Percentiles rank a stretch among this genome's conserved stretches.
Conservation (phyloP, 1,140 invertebrate genomes). For the Rhagoletis pomonella region DNA sequence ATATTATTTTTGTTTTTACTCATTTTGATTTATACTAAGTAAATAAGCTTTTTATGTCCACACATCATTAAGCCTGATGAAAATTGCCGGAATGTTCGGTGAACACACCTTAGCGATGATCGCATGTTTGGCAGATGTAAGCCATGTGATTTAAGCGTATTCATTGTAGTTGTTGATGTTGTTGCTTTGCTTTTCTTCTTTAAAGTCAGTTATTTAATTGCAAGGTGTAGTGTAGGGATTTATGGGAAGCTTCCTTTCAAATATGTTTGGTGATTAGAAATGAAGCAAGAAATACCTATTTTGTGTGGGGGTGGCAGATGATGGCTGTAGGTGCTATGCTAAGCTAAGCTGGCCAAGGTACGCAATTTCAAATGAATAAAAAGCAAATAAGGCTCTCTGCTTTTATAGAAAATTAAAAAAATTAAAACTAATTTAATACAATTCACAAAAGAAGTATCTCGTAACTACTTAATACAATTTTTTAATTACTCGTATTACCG, state of each 20-base stretch:
- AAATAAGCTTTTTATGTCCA: not conserved
- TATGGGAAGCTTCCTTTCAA: not conserved
- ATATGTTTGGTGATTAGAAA: not conserved
- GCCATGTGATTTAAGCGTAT: not conserved
- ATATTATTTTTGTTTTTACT: not conserved
- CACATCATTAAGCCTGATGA: slow-evolving; percentile 49
- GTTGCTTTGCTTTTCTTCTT: not conserved
- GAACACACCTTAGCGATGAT: slow-evolving; percentile 42
- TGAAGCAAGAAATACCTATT: not conserved
- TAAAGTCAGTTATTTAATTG: not conserved
- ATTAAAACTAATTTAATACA: too few relatives aligned
- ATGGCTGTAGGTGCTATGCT: not conserved
- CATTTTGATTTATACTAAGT: not conserved
- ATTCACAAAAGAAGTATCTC: too few relatives aligned
- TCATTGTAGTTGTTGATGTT: not conserved
- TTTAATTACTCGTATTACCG: too few relatives aligned
- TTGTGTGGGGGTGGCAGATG: not conserved
- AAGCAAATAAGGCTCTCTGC: too few relatives aligned
- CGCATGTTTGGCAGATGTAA: slow-evolving; percentile 14
- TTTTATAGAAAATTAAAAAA: too few relatives aligned
- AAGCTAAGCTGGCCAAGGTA: too few relatives aligned
- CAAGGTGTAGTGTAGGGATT: not conserved
- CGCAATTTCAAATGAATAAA: too few relatives aligned
- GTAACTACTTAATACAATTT: too few relatives aligned
- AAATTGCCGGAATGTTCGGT: slow-evolving; percentile 26